phyloP scores from a whole-genome alignment of 2,888 invertebrate species.

The Cephus pulcher region DNA sequence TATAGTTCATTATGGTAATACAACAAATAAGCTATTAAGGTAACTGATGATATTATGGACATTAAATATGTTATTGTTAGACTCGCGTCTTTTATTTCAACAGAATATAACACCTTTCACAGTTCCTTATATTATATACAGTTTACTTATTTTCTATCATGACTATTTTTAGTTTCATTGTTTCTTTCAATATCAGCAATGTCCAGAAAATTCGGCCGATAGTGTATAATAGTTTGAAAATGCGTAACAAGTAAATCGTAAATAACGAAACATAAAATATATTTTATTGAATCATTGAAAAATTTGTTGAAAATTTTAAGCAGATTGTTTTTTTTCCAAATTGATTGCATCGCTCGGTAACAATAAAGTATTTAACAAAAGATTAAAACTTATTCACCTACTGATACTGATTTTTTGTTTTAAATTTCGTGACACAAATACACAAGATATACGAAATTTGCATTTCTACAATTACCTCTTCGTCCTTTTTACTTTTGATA shows the following conservation, averaged over 20 bases:
- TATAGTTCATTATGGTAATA: slow-evolving; percentile 43
- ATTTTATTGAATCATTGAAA: too few relatives aligned
- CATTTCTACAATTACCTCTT: too few relatives aligned
- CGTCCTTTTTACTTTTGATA: too few relatives aligned
- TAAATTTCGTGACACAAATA: too few relatives aligned
- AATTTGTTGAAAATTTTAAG: background rate
- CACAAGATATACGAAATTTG: too few relatives aligned
- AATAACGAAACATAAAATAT: too few relatives aligned
- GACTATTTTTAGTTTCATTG: background rate
- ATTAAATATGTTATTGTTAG: slow-evolving; percentile 60
- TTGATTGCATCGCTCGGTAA: too few relatives aligned
- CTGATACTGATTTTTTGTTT: too few relatives aligned
- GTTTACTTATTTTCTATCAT: background rate
- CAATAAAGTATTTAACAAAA: too few relatives aligned
- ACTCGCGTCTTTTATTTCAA: slow-evolving; percentile 36
- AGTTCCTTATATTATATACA: background rate
- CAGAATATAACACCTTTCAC: background rate
- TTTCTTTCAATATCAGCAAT: background rate
- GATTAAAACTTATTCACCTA: too few relatives aligned
- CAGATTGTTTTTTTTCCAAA: background rate
- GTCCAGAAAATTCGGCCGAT: background rate
- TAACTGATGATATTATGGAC: slow-evolving; percentile 48
- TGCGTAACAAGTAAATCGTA: background rate
- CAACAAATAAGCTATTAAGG: slow-evolving; percentile 45
- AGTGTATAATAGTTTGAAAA: background rate